Percentiles rank a stretch among this genome's conserved stretches.
Conservation (phyloP, 2,888 invertebrate species). For the Drosophila monieri region DNA sequence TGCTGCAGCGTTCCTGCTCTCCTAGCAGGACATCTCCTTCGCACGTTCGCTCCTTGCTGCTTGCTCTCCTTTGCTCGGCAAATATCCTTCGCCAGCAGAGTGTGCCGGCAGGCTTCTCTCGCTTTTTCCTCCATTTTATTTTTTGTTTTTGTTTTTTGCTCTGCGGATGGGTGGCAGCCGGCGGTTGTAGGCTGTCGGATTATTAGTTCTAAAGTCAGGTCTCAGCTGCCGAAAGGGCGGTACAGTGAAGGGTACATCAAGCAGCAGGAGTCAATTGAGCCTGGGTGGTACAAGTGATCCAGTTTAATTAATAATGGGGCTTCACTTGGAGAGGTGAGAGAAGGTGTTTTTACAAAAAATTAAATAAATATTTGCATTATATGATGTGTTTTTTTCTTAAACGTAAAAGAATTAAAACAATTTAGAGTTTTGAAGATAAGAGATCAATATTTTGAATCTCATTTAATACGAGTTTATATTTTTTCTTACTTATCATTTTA, state of each 20-base stretch:
- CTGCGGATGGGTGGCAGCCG: constrained; percentile 51
- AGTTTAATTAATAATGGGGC: not conserved
- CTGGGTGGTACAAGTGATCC: not conserved
- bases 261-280: not conserved
- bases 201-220: constrained; percentile 80
- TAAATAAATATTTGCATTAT: too few species aligned
- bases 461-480: too few species aligned
- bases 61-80: constrained; percentile 49
- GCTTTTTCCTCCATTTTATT: constrained; percentile 34
- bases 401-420: too few species aligned
- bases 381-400: too few species aligned
- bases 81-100: constrained; percentile 59
- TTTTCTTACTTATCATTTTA: too few species aligned
- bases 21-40: constrained; percentile 16
- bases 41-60: constrained; percentile 32
- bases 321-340: not conserved
- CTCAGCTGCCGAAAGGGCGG: constrained; percentile 56
- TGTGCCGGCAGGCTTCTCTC: constrained; percentile 55
- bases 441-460: too few species aligned
- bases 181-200: constrained; percentile 78
- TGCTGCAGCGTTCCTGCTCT: constrained; percentile 55
- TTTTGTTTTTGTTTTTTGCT: constrained; percentile 8
- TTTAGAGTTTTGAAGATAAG: too few species aligned
- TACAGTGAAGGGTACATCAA: constrained; percentile 52
- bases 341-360: too few species aligned